phyloP scores from a whole-genome alignment of 2,888 invertebrate genomes.

The Hemicrepidius hirtus region DNA sequence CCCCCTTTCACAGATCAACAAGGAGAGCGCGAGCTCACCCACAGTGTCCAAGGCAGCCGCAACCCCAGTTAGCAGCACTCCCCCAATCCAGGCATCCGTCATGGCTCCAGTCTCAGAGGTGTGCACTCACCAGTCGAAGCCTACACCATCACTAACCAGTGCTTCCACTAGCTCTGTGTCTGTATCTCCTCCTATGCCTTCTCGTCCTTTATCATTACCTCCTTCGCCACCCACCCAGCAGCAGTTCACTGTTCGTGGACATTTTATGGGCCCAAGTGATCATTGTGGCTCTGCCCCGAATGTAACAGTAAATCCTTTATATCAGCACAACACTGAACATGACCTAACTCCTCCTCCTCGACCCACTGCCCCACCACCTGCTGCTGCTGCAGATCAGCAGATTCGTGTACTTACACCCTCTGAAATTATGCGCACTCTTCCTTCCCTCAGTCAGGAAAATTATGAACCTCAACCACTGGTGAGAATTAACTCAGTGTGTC shows the following conservation, averaged over 20 bases:
- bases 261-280: slow-evolving; percentile 71
- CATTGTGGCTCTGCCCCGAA: slow-evolving; percentile 80
- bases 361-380: slow-evolving; percentile 55
- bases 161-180: slow-evolving; percentile 59
- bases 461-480: slow-evolving; percentile 77
- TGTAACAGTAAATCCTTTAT: slow-evolving; percentile 80
- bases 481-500: slow-evolving; percentile 56
- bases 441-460: slow-evolving; percentile 85
- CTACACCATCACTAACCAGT: slow-evolving; percentile 65
- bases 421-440: slow-evolving; percentile 93
- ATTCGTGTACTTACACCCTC: slow-evolving; percentile 92
- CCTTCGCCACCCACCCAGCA: slow-evolving; percentile 68
- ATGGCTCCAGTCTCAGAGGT: slow-evolving; percentile 69
- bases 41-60: slow-evolving; percentile 69
- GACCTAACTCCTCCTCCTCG: slow-evolving; percentile 53
- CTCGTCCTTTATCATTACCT: slow-evolving; percentile 59
- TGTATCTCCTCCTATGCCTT: slow-evolving; percentile 50
- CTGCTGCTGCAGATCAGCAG: slow-evolving; percentile 81
- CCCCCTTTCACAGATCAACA: slow-evolving; percentile 75
- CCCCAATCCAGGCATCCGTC: slow-evolving; percentile 52
- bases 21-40: slow-evolving; percentile 73
- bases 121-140: slow-evolving; percentile 69
- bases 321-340: slow-evolving; percentile 63
- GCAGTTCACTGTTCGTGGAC: slow-evolving; percentile 71
- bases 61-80: slow-evolving; percentile 58